These are phyloP conservation scores for Crocallis elinguaria DNA, from an alignment of 2,888 invertebrate genomes.

Conservation along the genomic window DNA sequence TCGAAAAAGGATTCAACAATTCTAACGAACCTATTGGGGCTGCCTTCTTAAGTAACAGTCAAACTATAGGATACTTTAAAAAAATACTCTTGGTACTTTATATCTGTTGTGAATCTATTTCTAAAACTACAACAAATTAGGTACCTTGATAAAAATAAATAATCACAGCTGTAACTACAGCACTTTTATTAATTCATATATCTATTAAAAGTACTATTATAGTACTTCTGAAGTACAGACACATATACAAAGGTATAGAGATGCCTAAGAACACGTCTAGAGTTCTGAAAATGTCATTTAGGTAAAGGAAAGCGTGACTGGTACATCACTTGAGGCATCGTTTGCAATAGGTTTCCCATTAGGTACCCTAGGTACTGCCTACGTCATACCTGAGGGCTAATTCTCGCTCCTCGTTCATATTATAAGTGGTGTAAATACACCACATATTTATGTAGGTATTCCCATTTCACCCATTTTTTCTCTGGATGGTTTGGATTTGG, in stretches of 20 bases:
- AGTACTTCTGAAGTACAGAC: too few relatives aligned
- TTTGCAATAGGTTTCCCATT: constrained; percentile 39
- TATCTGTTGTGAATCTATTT: too few relatives aligned
- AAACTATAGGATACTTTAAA: too few relatives aligned
- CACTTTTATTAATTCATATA: too few relatives aligned
- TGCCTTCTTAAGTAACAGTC: too few relatives aligned
- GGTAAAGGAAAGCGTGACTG: constrained; percentile 40
- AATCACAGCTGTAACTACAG: too few relatives aligned
- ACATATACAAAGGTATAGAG: neutral
- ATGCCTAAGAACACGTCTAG: neutral
- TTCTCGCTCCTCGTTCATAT: constrained; percentile 3
- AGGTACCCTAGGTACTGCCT: constrained; percentile 12
- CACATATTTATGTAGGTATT: constrained; percentile 13
- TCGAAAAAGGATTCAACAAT: too few relatives aligned
- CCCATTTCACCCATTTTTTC: constrained; percentile 2
- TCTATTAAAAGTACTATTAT: too few relatives aligned
- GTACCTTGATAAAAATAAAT: too few relatives aligned
- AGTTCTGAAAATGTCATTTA: constrained; percentile 9
- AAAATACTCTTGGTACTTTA: too few relatives aligned
- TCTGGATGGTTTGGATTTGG: neutral
- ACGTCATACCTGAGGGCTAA: constrained; percentile 13
- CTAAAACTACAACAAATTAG: too few relatives aligned
- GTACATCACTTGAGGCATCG: constrained; percentile 40
- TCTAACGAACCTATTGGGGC: too few relatives aligned
- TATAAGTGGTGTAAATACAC: constrained; percentile 2